Base-by-base conservation (phyloP, 2,888 invertebrate species). In the Tinea pellionella region DNA sequence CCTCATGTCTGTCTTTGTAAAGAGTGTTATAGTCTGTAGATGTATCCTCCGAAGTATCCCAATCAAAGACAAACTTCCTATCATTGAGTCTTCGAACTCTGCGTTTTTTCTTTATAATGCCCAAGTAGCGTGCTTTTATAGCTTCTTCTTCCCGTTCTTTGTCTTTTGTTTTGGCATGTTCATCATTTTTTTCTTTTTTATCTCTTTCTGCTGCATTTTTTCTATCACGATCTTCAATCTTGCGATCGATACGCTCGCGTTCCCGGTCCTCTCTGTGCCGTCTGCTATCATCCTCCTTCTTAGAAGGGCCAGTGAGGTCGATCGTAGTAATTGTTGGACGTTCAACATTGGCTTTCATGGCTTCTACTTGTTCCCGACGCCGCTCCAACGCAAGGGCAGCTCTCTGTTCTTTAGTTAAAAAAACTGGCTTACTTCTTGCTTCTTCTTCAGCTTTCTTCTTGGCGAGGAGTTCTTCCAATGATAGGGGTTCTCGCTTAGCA, bases 41-140 rank as follows among this genome's bases (percentile, higher is more conserved):
- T 0, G 99, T 99, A 72, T 99, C 99, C 80, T 99, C 99, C 0
- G 96, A 94, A 0, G 97, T 98, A 85, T 99, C 99, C 99, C 99
- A 99, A 81, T 99, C 99, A 80, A 99, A 99, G 0, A 99, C 99
- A 88, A 99, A 99, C 84, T 99, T 99, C 13, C 99, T 89, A 75
- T 99, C 99, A 82, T 99, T 99, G 47, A 99, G 85, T 63, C 99
- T 89, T 15, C 99, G 89, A 0, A 98, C 96, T 61, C 98, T 89
- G 12, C 98, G 90, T 72, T 97, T 97, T 74, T 97, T 97, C 74
- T 98, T 98, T 0, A 96, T 89, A 55, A 97, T 91, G 0, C 99
- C 99, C 59, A 99, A 88, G 76, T 99, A 99, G 4, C 98, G 89
- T 72, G 98, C 98, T 69, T 96, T 95, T 61, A 99, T 98, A 0